Percentiles rank a stretch among this genome's conserved stretches.
Conservation (phyloP, 2,797 vertebrate species). For the Pantherophis vulpinus region DNA sequence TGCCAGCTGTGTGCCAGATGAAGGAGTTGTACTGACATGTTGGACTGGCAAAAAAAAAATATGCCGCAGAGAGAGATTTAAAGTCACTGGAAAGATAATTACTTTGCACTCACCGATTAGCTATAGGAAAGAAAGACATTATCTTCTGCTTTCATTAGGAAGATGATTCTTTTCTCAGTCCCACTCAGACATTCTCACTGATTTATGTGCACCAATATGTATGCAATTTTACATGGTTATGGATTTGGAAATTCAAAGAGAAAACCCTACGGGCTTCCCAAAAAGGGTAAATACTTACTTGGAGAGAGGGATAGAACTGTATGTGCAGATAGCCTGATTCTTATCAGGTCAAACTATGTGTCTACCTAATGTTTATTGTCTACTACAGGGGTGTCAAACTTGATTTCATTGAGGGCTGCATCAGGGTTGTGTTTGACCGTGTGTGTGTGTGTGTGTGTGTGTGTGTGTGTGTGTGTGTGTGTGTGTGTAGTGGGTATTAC, state of each 20-base stretch:
- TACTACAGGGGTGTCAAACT: no score
- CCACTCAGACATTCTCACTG: conserved; percentile 36
- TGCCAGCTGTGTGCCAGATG: conserved; percentile 70
- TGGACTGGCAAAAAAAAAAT: conserved; percentile 58
- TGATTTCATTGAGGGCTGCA: no score
- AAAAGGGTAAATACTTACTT: conserved; percentile 10
- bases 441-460: no score
- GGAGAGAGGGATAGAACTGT: neutral
- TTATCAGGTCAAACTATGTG: neutral
- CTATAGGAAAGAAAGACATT: conserved; percentile 46
- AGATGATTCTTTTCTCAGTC: conserved; percentile 10
- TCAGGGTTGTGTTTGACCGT: no score
- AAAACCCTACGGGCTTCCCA: neutral
- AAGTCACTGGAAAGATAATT: conserved; percentile 69
- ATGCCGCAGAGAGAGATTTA: conserved; percentile 68
- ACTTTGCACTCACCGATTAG: conserved; percentile 65
- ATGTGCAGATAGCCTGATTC: neutral
- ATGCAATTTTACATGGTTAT: conserved; percentile 52
- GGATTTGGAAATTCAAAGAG: conserved; percentile 31
- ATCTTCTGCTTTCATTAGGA: conserved; percentile 48
- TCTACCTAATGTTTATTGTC: neutral
- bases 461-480: no score
- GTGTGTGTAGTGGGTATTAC: no score
- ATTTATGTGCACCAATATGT: conserved; percentile 35
- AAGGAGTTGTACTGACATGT: conserved; percentile 66